These are phyloP conservation scores for Myotis planiceps DNA, from an alignment of 2,797 vertebrate species.

Conservation along the genomic window DNA sequence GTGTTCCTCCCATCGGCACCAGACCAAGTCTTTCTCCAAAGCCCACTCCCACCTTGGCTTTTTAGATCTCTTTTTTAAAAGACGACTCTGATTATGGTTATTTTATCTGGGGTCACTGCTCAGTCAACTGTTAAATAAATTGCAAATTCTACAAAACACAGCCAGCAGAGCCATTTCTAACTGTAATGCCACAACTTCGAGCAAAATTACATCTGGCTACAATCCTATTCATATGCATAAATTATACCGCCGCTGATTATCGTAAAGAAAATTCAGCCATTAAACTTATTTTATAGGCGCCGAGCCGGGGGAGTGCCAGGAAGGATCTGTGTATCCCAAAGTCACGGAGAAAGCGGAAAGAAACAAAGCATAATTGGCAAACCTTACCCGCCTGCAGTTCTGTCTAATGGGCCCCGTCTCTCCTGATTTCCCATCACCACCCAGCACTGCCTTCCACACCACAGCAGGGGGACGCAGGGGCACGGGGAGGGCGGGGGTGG, in stretches of 20 bases:
- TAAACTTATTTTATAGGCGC: slow-evolving; percentile 90
- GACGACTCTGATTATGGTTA: slow-evolving; percentile 84
- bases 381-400: slow-evolving; percentile 83
- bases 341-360: slow-evolving; percentile 76
- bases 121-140: slow-evolving; percentile 92
- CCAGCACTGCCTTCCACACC: slow-evolving; percentile 68
- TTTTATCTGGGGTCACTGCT: slow-evolving; percentile 90
- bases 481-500: slow-evolving; percentile 16
- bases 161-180: slow-evolving; percentile 89
- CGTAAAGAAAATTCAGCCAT: slow-evolving; percentile 89
- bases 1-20: slow-evolving; percentile 12
- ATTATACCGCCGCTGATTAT: slow-evolving; percentile 90
- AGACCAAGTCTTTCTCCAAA: slow-evolving; percentile 64
- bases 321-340: slow-evolving; percentile 84
- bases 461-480: neutral
- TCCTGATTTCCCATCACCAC: slow-evolving; percentile 80
- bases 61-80: slow-evolving; percentile 64
- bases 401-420: slow-evolving; percentile 81
- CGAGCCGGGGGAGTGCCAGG: slow-evolving; percentile 86
- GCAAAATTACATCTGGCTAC: slow-evolving; percentile 91
- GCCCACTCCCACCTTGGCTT: slow-evolving; percentile 60
- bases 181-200: slow-evolving; percentile 89
- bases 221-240: slow-evolving; percentile 88
- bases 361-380: slow-evolving; percentile 86
- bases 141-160: slow-evolving; percentile 89